Conservation (phyloP, 2,113 vertebrate species). For the Patagioenas fasciata region DNA sequence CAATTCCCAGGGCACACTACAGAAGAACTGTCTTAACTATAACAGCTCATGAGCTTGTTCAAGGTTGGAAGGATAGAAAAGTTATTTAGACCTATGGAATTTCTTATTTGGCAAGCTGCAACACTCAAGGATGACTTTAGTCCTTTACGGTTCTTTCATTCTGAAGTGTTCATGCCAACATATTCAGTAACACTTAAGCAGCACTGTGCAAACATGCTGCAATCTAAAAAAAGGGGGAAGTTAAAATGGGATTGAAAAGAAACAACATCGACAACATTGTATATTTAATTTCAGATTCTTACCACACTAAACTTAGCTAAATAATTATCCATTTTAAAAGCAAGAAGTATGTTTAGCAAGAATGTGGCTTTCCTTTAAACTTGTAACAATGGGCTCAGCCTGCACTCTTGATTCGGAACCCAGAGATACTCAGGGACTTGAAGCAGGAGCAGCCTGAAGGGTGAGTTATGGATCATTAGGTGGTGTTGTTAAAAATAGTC, state of each 20-base stretch:
- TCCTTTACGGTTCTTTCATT: background rate
- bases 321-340: background rate
- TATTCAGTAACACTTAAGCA: background rate
- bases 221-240: background rate
- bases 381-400: background rate
- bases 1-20: background rate
- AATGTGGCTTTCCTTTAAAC: background rate
- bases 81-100: background rate
- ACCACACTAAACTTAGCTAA: background rate
- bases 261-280: background rate
- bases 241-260: background rate
- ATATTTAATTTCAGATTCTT: background rate
- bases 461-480: background rate
- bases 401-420: background rate
- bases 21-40: background rate
- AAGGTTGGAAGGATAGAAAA: background rate
- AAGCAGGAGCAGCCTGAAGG: background rate
- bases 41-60: background rate
- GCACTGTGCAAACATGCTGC: background rate
- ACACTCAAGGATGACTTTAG: background rate
- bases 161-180: background rate
- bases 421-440: background rate
- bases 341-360: background rate
- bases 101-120: background rate
- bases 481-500: background rate